Evolutionary conservation across 2,113 vertebrate species (phyloP), one percentile per base, ranked within the genome.

Genomic region (Gavia stellata): DNA sequence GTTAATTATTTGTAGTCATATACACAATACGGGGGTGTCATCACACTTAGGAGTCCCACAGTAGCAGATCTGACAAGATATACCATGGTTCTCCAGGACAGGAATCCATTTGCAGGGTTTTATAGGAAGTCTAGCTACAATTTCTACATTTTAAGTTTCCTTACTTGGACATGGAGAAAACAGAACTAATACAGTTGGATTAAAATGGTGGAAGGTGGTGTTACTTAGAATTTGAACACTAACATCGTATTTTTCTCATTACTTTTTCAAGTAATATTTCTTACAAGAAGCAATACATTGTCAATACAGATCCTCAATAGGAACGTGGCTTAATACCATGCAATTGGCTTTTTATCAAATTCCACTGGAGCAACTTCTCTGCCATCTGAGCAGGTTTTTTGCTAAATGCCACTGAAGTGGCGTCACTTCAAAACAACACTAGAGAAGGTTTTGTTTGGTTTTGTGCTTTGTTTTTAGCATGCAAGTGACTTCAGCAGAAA

Each of bases 331-430:
- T 97, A 97, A 97, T 97, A 97, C 75, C 92, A 96, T 97, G 85
- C 90, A 94, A 94, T 95, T 97, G 97, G 97, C 97, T 88, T 94
- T 92, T 96, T 56, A 92, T 96, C 97, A 97, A 97, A 96, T 97
- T 97, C 96, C 93, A 65, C 97, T 97, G 96, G 97, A 97, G 96
- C 97, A 97, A 97, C 96, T 97, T 96, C 96, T 74, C 88, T 97
- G 96, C 97, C 97, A 97, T 97, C 97, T 97, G 97, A 97, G 94
- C 97, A 97, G 97, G 96, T 97, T 97, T 97, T 97, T 62, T 96
- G 86, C 79, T 97, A 97, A 97, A 97, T 97, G 97, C 97, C 97
- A 97, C 95, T 85, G 95, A 97, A 97, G 97, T 96, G 97, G 97
- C 96, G 84, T 92, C 95, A 97, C 97, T 97, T 97, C 97, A 97